These are phyloP conservation scores for Hypanus sabinus DNA, from an alignment of 2,113 vertebrate genomes.

Conservation along the genomic window DNA sequence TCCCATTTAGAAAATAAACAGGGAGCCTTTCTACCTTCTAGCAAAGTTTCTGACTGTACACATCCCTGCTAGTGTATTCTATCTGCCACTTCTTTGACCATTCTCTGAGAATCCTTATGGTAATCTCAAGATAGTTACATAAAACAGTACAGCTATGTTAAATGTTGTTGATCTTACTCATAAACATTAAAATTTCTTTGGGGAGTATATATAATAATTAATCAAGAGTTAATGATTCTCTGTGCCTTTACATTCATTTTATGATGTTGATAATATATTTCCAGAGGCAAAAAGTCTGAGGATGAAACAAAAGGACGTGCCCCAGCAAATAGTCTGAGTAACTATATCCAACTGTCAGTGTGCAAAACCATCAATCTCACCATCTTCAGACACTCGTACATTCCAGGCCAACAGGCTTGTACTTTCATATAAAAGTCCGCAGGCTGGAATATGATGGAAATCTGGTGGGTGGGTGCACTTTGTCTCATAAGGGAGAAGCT, in stretches of 20 bases:
- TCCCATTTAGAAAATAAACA: too few species aligned
- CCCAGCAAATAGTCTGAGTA: slow-evolving; percentile 68
- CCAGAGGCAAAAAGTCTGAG: slow-evolving; percentile 69
- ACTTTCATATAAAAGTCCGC: slow-evolving; percentile 60
- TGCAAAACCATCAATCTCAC: slow-evolving; percentile 56
- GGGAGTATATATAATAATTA: slow-evolving; percentile 42
- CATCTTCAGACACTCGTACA: slow-evolving; percentile 65
- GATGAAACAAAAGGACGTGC: slow-evolving; percentile 80
- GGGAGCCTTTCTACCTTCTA: too few species aligned
- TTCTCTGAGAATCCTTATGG: neutral
- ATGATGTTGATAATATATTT: slow-evolving; percentile 76
- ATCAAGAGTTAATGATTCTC: slow-evolving; percentile 69
- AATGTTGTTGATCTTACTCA: neutral
- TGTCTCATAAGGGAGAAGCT: slow-evolving; percentile 75
- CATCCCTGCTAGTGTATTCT: too few species aligned
- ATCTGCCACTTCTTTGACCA: too few species aligned
- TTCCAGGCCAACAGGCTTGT: slow-evolving; percentile 73
- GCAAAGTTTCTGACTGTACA: too few species aligned
- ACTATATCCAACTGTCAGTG: slow-evolving; percentile 57
- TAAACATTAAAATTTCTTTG: neutral
- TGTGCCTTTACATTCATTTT: slow-evolving; percentile 76
- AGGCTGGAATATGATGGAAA: slow-evolving; percentile 75
- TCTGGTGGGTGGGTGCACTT: slow-evolving; percentile 59
- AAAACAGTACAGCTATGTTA: neutral
- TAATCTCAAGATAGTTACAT: neutral